Conservation (phyloP, 2,113 vertebrate species). For the Antennarius striatus region DNA sequence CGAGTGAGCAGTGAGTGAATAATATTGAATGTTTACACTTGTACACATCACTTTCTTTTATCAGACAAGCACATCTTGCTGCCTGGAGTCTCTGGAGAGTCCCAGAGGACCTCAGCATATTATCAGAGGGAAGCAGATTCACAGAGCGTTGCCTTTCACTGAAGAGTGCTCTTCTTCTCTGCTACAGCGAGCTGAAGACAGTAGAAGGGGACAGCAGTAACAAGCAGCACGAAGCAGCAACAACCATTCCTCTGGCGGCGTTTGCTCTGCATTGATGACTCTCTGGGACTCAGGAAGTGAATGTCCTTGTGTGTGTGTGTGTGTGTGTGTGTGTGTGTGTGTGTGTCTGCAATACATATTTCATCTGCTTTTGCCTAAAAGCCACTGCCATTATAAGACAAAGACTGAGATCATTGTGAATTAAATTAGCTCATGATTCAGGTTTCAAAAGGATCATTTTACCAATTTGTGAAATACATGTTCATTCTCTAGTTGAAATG, state of each 20-base stretch:
- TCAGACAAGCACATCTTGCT: slow-evolving; percentile 69
- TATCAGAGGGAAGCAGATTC: slow-evolving; percentile 76
- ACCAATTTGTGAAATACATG: no score
- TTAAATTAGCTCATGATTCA: no score
- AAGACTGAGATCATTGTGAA: no score
- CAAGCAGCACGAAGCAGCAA: slow-evolving; percentile 36
- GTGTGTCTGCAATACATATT: background rate
- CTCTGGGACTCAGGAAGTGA: slow-evolving; percentile 26
- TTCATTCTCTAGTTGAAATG: no score
- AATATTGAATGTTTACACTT: slow-evolving; percentile 73
- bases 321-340: background rate
- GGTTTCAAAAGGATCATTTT: no score
- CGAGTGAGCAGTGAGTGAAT: slow-evolving; percentile 39
- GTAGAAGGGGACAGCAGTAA: slow-evolving; percentile 32
- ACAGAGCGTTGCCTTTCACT: slow-evolving; percentile 21
- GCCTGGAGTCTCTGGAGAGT: slow-evolving; percentile 51
- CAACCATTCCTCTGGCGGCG: slow-evolving; percentile 47
- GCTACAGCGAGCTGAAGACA: slow-evolving; percentile 42
- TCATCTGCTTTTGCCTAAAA: no score
- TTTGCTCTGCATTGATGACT: slow-evolving; percentile 29
- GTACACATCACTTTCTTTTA: slow-evolving; percentile 69
- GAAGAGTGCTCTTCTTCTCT: slow-evolving; percentile 29
- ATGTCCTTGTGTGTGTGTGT: slow-evolving; percentile 7
- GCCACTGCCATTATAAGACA: no score
- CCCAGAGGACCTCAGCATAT: slow-evolving; percentile 54